Evolutionary conservation across 2,113 vertebrate species (phyloP), one percentile per base, ranked within the genome.

Genomic region (Colinus virginianus): DNA sequence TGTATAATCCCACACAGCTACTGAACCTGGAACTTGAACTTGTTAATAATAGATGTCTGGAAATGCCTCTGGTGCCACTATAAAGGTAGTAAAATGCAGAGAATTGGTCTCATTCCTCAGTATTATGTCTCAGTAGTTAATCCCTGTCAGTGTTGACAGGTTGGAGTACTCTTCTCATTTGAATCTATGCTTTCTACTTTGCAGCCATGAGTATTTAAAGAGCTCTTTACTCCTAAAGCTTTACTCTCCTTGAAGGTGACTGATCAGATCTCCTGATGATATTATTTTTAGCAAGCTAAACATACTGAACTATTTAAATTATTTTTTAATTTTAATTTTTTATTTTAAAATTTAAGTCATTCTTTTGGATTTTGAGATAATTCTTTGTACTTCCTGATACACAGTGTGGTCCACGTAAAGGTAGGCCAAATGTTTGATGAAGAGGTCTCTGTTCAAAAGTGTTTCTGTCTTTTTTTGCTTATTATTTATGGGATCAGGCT

Each of bases 211-310:
- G 55, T 71, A 70, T 70, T 86, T 80, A 45, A 94, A 80, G 40
- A 64, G n/a, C 43, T 87, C 82, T 84, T 77, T 64, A 68, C 32
- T 64, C 46, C 68, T 70, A 36, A 79, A 74, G 30, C 51, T 85
- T 83, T 86, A 75, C 56, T 92, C 7, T 87, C 46, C 76, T 74
- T 79, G 87, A 91, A 88, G 61, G 61, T 92, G 91, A 82, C 82
- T 80, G 89, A 87, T 85, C 75, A 89, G 43, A 84, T 89, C 84
- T 91, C 71, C 75, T 61, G 49, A 74, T 84, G 32, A 74, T 90
- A 72, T 30, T 91, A 80, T 91, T 91, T 94, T 96, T 89, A 90
- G 71, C 64, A 80, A 92, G 20, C 75, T 61, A 88, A 87, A 80
- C 0, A 0, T 61, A 43, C 30, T 36, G 63, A 87, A 87, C n/a